phyloP scores from a whole-genome alignment of 2,113 vertebrate species.

The Notarius lentiginosus region DNA sequence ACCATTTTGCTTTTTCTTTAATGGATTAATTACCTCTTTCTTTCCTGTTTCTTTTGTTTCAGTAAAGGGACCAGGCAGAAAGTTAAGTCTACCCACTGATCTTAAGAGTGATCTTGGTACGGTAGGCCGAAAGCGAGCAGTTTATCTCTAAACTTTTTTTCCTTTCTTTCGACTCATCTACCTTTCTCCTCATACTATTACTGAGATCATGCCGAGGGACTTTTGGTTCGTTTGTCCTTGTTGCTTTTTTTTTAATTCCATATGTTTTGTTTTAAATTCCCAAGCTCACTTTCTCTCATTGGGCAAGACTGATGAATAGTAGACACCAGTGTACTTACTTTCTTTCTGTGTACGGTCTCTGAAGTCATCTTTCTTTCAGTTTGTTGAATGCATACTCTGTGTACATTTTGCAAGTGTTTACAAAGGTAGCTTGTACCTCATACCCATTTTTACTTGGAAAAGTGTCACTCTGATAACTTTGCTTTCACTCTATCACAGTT shows the following conservation, averaged over 20 bases:
- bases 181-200: slow-evolving; percentile 63
- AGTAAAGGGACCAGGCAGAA: slow-evolving; percentile 98
- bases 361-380: slow-evolving; percentile 52
- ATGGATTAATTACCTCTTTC: slow-evolving; percentile 87
- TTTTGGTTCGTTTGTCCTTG: slow-evolving; percentile 55
- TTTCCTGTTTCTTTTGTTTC: slow-evolving; percentile 98
- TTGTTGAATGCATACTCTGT: slow-evolving; percentile 55
- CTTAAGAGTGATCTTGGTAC: slow-evolving; percentile 99
- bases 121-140: slow-evolving; percentile 92
- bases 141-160: slow-evolving; percentile 68
- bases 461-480: slow-evolving; percentile 43
- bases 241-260: slow-evolving; percentile 7
- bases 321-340: slow-evolving; percentile 54
- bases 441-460: slow-evolving; percentile 67
- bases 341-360: slow-evolving; percentile 57
- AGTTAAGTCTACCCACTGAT: slow-evolving; percentile 99
- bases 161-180: slow-evolving; percentile 62
- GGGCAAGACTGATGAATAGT: slow-evolving; percentile 29
- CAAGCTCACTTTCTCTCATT: slow-evolving; percentile 53
- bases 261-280: slow-evolving; percentile 20
- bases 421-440: slow-evolving; percentile 71
- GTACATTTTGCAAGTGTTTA: slow-evolving; percentile 81
- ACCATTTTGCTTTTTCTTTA: slow-evolving; percentile 67
- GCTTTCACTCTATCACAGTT: slow-evolving; percentile 63
- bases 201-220: slow-evolving; percentile 41